Evolutionary conservation across 2,888 invertebrate species (phyloP), one percentile per base, ranked within the genome.

Genomic region (Pristionchus japonicus): DNA sequence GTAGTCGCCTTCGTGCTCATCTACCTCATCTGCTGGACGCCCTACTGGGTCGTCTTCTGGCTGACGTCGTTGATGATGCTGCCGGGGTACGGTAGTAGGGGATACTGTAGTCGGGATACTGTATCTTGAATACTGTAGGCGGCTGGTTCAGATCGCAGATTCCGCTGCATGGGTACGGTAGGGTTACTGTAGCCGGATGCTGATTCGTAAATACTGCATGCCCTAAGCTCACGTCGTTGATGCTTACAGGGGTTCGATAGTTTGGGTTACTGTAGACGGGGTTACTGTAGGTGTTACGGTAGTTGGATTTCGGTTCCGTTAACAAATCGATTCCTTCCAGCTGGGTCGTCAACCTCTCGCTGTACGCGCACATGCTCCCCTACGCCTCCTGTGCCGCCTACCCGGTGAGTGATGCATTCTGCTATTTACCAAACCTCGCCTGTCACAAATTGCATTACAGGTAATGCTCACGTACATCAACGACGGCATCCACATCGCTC

Each of bases 21-120:
- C 67, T 92, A 91, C 88, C 77, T 92, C 49, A 61, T 87, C 3
- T 92, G 92, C 82, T 92, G 92, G 92, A 91, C 91, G 7, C 91
- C 92, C 15, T 92, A 91, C 74, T 92, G 92, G 92, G 85, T 89
- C 37, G 83, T 91, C 20, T 91, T 91, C 87, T 92, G 92, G 92
- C 57, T 91, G 52, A 85, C 90, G 40, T 89, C 89, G 1, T 64
- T 90, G 17, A 88, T 89, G 34, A 84, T 52, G 9, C 74, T 89
- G 20, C 88, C 88, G 43, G 77, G 88, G 88, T 88, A 49, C 20
- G 64, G 31, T 31, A 80, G 89, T n/a, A n/a, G n/a, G n/a, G n/a
- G n/a, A n/a, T n/a, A n/a, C n/a, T n/a, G n/a, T n/a, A n/a, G n/a
- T n/a, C n/a, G n/a, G n/a, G n/a, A n/a, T n/a, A n/a, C n/a, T n/a